Conservation (phyloP, 2,888 invertebrate genomes). For the Drosophila neutralis region DNA sequence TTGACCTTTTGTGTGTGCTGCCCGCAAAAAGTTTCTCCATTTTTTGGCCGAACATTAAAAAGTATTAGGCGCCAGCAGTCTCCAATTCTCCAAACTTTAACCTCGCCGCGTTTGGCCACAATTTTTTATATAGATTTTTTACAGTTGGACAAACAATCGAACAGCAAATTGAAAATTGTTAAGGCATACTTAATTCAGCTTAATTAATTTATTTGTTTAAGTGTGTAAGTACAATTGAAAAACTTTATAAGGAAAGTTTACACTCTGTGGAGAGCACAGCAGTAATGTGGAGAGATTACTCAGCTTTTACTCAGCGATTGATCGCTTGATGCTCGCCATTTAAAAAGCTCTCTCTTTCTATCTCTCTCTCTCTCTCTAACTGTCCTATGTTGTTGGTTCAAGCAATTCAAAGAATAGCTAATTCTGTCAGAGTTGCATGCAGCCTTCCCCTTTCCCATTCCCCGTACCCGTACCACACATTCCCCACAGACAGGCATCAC, state of each 20-base stretch:
- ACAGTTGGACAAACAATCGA: neutral
- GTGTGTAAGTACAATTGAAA: neutral
- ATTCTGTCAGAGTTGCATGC: neutral
- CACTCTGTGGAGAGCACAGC: neutral
- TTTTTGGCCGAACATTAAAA: slow-evolving; percentile 60
- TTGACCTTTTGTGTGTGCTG: slow-evolving; percentile 63
- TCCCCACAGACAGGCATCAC: neutral
- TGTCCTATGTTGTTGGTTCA: too few relatives aligned
- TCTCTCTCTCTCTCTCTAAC: too few relatives aligned
- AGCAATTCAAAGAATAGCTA: too few relatives aligned
- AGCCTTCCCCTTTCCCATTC: neutral
- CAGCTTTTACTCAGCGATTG: neutral
- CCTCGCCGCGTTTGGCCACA: neutral
- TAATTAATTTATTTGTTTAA: neutral
- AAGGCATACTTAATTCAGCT: neutral
- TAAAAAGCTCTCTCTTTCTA: too few relatives aligned
- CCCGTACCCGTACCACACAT: neutral
- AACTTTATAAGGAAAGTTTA: neutral
- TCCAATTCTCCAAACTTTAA: slow-evolving; percentile 22
- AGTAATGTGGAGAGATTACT: neutral
- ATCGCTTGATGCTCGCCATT: neutral
- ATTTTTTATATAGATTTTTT: neutral
- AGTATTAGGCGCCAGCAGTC: slow-evolving; percentile 65
- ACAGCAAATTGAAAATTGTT: slow-evolving; percentile 3
- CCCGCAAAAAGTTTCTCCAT: slow-evolving; percentile 30